A percentile compares a stretch with the other conserved stretches of the same genome.
Conservation (phyloP, 2,797 vertebrate genomes). For the Sandelia bainsii region DNA sequence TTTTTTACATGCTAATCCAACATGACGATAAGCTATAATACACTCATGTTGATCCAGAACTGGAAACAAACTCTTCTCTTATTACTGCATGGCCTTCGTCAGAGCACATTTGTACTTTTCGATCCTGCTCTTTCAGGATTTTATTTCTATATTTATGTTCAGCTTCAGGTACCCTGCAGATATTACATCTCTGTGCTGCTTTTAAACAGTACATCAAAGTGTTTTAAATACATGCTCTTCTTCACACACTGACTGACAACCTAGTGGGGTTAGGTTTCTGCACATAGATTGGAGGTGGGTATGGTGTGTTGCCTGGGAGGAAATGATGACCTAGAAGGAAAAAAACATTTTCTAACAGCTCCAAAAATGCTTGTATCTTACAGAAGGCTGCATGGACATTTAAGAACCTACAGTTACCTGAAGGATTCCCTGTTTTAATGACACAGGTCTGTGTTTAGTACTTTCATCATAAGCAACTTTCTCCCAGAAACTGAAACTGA, state of each 20-base stretch:
- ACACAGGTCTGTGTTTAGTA: conserved; percentile 15
- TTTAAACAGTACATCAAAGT: conserved; percentile 3
- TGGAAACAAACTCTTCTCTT: conserved; percentile 4
- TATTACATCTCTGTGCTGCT: background rate
- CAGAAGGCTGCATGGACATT: background rate
- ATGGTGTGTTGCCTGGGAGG: conserved; percentile 30
- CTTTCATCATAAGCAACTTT: conserved; percentile 55
- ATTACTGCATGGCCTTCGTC: conserved; percentile 9
- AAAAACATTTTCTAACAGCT: conserved; percentile 50
- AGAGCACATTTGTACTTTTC: conserved; percentile 13
- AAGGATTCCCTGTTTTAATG: conserved; percentile 19
- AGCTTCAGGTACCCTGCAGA: conserved; percentile 6
- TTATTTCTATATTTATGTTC: conserved; percentile 2
- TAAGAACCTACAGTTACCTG: background rate
- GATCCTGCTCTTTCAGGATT: conserved; percentile 2
- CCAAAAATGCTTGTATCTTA: conserved; percentile 18
- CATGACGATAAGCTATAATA: conserved; percentile 7
- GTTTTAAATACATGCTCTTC: background rate
- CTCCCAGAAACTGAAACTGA: conserved; percentile 17
- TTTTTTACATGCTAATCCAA: background rate
- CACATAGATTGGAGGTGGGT: conserved; percentile 28
- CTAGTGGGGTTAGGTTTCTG: conserved; percentile 47
- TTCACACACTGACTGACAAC: background rate
- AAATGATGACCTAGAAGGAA: conserved; percentile 29
- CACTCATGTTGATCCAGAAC: background rate